Evolutionary conservation across 1,140 invertebrate genomes (phyloP).

Genomic region (Micrasema minimum): DNA sequence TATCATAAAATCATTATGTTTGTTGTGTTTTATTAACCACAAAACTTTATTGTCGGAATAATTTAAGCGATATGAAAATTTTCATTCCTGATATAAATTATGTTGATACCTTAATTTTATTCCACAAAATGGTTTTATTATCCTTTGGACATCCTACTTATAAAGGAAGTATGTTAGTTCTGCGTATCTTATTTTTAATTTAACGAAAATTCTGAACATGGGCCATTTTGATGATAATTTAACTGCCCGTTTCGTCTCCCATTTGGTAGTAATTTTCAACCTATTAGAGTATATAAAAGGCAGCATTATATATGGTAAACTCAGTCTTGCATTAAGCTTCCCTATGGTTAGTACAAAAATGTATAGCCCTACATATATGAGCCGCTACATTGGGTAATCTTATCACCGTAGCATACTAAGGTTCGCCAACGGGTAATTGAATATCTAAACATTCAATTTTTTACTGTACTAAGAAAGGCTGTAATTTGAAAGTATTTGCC

Average conservation of each 20-base stretch:
- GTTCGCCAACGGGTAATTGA: conserved; percentile 49
- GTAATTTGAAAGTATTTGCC: conserved; percentile 48
- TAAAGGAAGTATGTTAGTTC: neutral
- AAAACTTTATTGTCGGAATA: conserved; percentile 13
- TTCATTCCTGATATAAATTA: conserved; percentile 22
- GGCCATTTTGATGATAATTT: conserved; percentile 46
- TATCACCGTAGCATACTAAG: conserved; percentile 44
- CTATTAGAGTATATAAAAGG: conserved; percentile 26
- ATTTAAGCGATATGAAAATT: conserved; percentile 18
- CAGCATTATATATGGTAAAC: conserved; percentile 5
- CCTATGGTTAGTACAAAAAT: conserved; percentile 41
- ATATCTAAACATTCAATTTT: conserved; percentile 54
- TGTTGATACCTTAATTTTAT: conserved; percentile 26
- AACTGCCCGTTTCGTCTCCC: conserved; percentile 40
- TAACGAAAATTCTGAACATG: conserved; percentile 20
- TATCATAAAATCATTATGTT: neutral
- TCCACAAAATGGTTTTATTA: conserved; percentile 20
- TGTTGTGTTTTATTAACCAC: conserved; percentile 8
- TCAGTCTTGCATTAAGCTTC: conserved; percentile 43
- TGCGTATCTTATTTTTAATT: conserved; percentile 35
- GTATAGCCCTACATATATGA: conserved; percentile 25
- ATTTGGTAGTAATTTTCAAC: conserved; percentile 42
- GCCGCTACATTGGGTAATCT: conserved; percentile 46
- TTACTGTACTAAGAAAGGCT: conserved; percentile 40
- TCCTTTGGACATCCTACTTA: conserved; percentile 15